Evolutionary conservation across 1,140 invertebrate genomes (phyloP), one percentile per base, ranked within the genome.

Genomic region (Polypedilum pembai): DNA sequence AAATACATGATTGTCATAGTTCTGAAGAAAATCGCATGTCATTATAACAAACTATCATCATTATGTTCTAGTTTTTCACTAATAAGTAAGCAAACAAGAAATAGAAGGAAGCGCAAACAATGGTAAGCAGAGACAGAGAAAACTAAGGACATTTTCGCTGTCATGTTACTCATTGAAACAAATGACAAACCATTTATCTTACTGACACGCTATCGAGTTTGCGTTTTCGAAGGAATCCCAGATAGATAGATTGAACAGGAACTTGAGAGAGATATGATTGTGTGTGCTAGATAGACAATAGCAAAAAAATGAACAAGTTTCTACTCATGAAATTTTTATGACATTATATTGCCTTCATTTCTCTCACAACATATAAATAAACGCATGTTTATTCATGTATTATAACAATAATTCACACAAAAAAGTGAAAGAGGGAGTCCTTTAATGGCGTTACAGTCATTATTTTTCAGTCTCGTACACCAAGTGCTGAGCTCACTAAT

Each of bases 141-240:
- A 56, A 15, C 12, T 56, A 8, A n/a, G 45, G 45, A n/a, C 12
- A 12, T n/a, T 56, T 56, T 56, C 10, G 12, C 45, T 56, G 45
- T 56, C 45, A 56, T 56, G 45, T 56, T 56, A 15, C 45, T 56
- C 12, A 56, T 56, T 12, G 45, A 56, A 56, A 56, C 45, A 56
- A 56, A 56, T 56, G 45, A 56, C n/a, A 56, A 56, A 56, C n/a
- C 45, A 56, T 56, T 56, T 56, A 56, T 56, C 45, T 56, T 56
- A 4, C 45, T 56, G 45, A 56, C 45, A 56, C 45, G 45, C 12
- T n/a, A 56, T 56, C 12, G 12, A 56, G 45, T 56, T 56, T 8
- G 45, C 12, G 45, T n/a, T 56, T 56, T 56, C 2, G 12, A 33
- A 56, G 45, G 45, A 56, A 56, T n/a, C n/a, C 45, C 4, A 56